Percentiles rank a stretch among this genome's conserved stretches.
Evolutionary conservation across 2,888 invertebrate genomes (phyloP).

Genomic region (Microplitis manilae): DNA sequence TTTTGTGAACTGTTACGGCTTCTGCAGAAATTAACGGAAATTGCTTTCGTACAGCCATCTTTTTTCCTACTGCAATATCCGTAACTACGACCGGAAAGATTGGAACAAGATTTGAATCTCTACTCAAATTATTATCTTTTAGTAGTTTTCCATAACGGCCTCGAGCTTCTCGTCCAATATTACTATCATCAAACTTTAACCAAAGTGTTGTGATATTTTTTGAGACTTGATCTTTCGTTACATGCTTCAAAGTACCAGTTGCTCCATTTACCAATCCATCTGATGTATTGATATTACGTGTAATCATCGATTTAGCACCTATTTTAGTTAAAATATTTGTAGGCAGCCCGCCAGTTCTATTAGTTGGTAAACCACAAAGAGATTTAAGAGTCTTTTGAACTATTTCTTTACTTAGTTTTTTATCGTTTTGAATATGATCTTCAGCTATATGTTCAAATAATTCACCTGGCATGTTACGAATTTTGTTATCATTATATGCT

Average conservation of each 20-base stretch:
- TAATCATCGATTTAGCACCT: too few relatives aligned
- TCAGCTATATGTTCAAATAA: neutral
- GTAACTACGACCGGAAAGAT: too few relatives aligned
- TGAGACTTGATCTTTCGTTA: neutral
- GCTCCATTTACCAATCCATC: too few relatives aligned
- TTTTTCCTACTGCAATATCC: too few relatives aligned
- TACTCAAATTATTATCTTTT: neutral
- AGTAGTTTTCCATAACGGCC: neutral
- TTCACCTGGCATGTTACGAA: neutral
- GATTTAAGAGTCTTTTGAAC: neutral
- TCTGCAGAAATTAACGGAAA: too few relatives aligned
- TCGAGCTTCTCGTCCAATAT: slow-evolving; percentile 6
- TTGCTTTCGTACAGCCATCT: too few relatives aligned
- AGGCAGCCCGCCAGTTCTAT: slow-evolving; percentile 1
- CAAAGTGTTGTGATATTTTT: neutral
- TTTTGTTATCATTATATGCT: neutral
- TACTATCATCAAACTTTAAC: slow-evolving; percentile 3
- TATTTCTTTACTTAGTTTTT: neutral
- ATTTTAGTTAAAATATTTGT: neutral
- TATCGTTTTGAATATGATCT: neutral
- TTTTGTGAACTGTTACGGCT: too few relatives aligned
- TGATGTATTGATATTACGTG: too few relatives aligned
- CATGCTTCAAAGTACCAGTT: slow-evolving; percentile 17
- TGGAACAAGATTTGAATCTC: neutral
- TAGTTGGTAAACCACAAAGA: neutral